Conservation (phyloP, 2,888 invertebrate species). For the Frankliniella intonsa region DNA sequence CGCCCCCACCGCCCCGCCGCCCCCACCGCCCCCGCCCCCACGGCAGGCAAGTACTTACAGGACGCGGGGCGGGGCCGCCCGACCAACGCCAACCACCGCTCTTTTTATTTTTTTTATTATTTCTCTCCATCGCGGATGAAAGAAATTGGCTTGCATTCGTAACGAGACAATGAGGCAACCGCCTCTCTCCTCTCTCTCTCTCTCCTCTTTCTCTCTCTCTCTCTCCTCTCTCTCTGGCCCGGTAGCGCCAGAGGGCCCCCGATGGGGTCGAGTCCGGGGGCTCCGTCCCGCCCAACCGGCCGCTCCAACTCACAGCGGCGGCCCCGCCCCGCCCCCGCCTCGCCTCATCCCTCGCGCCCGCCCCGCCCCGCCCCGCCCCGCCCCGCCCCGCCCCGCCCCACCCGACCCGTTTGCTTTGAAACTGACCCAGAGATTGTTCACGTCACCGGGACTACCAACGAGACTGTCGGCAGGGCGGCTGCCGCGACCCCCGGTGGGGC, state of each 20-base stretch:
- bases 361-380: background rate
- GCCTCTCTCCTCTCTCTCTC: background rate
- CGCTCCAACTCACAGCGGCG: background rate
- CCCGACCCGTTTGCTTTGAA: background rate
- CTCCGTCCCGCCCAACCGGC: background rate
- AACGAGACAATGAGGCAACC: conserved; percentile 16
- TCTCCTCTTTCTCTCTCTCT: background rate
- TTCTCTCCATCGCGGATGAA: conserved; percentile 18
- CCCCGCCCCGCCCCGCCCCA: background rate
- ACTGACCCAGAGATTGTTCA: background rate
- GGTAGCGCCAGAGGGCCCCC: no score
- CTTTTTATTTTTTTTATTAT: background rate
- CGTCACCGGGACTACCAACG: background rate
- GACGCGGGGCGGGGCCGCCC: background rate
- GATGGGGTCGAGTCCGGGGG: background rate
- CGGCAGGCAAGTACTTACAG: conserved; percentile 17
- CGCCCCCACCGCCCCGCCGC: background rate
- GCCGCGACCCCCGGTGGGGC: background rate
- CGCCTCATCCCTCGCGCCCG: background rate
- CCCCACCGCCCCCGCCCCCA: background rate
- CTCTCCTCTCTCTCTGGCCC: background rate
- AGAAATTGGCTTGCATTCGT: conserved; percentile 26
- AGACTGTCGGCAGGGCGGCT: background rate
- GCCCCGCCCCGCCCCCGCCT: background rate
- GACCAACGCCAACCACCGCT: background rate